Base-by-base conservation (phyloP, 2,797 vertebrate species). In the Philypnodon macrostomus region DNA sequence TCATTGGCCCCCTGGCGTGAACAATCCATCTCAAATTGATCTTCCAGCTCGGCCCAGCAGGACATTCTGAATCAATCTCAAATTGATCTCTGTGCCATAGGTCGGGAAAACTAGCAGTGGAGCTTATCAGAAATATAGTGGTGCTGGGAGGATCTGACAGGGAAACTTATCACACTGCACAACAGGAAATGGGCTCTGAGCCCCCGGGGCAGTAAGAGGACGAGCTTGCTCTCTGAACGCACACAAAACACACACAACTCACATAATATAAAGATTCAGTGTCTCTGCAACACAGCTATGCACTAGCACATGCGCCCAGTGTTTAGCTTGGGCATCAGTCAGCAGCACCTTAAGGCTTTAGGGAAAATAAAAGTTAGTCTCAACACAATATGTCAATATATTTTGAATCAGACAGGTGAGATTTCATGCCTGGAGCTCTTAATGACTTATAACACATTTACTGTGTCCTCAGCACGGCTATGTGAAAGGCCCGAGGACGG, bases 111-210 rank as follows among this genome's bases (percentile, higher is more conserved):
- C 86, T 88, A 88, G 86, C 89, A 88, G 84, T 78, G 78, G 87
- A 91, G 88, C 89, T 90, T 90, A 90, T 91, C 88, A 90, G 88
- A 91, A 90, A 91, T 91, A 90, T 90, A 88, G 90, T 88, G 81
- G 86, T 88, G 84, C 83, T 90, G 87, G 85, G 85, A 85, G 83
- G 87, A 90, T 90, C 88, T 90, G 89, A 90, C 90, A 90, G 88
- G 86, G 82, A 90, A 89, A 90, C 90, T 91, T 90, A 91, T 90
- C 89, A 91, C 87, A 85, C 77, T 70, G 85, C 82, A 85, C 84
- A 85, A 86, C 82, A 84, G 87, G 83, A 88, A 90, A 90, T 90
- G 75, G 87, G 84, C 86, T 88, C 72, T 53, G 84, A 88, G 84
- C 80, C 86, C 81, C 85, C 67, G 31, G 79, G 85, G 81, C 80